These are phyloP conservation scores for Melitaea cinxia DNA, from an alignment of 1,140 invertebrate genomes.

Conservation along the genomic window DNA sequence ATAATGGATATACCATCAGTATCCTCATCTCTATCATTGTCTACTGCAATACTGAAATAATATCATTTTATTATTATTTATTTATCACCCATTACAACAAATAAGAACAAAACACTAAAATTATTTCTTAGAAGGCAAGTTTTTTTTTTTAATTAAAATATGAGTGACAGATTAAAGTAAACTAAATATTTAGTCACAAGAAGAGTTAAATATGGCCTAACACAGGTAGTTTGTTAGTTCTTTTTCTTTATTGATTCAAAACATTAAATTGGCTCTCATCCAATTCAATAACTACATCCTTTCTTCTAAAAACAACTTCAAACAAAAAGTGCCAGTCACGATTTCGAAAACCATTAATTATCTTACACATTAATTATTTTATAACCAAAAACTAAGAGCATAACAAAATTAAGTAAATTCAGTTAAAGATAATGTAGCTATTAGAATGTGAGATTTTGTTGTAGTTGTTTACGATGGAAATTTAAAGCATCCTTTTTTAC, in stretches of 20 bases:
- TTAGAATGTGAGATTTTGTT: too few species aligned
- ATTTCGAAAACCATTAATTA: background rate
- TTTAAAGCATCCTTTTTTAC: too few species aligned
- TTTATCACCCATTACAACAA: too few species aligned
- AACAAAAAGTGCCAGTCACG: constrained; percentile 1
- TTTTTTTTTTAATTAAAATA: background rate
- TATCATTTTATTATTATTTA: background rate
- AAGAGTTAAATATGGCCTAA: too few species aligned
- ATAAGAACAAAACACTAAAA: too few species aligned
- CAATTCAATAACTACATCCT: background rate
- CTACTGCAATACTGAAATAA: constrained; percentile 6
- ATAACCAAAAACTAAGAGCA: background rate
- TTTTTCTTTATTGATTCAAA: background rate
- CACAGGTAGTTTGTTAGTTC: too few species aligned
- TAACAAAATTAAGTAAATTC: background rate
- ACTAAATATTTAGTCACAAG: too few species aligned
- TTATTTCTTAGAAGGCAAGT: too few species aligned
- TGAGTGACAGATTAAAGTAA: background rate
- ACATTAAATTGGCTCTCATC: constrained; percentile 2
- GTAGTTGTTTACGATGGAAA: too few species aligned
- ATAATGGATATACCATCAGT: constrained; percentile 78
- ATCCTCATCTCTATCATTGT: constrained; percentile 72
- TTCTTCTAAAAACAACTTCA: background rate
- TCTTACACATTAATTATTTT: background rate
- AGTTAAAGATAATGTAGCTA: background rate